A percentile compares a stretch with the other conserved stretches of the same genome.
Evolutionary conservation across 2,113 vertebrate species (phyloP).

Genomic region (Etia nguti): DNA sequence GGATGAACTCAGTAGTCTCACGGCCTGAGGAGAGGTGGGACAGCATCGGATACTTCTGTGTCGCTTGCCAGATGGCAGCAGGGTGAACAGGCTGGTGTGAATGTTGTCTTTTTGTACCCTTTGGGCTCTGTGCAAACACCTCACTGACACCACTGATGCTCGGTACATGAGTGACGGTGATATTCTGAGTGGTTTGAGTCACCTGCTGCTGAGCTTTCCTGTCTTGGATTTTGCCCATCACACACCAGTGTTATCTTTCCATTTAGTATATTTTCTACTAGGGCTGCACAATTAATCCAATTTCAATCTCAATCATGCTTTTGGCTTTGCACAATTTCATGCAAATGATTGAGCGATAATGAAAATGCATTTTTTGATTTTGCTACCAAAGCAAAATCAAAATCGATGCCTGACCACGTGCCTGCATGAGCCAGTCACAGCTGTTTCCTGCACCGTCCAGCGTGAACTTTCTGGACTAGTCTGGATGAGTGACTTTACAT

Average conservation of each 20-base stretch:
- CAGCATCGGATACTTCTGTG: neutral
- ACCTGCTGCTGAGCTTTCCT: neutral
- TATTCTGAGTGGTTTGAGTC: neutral
- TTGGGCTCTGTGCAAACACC: neutral
- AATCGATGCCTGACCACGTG: neutral
- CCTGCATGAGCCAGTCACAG: neutral
- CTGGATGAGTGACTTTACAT: neutral
- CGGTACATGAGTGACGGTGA: neutral
- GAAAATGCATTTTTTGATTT: neutral
- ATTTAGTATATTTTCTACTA: neutral
- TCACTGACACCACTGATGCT: neutral
- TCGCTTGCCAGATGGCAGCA: neutral
- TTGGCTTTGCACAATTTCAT: neutral
- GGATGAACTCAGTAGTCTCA: neutral
- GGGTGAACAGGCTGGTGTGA: neutral
- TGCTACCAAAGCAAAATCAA: neutral
- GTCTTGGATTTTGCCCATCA: neutral
- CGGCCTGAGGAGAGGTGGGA: neutral
- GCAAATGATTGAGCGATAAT: neutral
- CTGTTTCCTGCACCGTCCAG: neutral
- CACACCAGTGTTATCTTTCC: neutral
- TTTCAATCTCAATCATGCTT: neutral
- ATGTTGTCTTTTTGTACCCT: neutral
- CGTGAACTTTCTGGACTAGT: neutral
- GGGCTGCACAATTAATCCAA: neutral